These are phyloP conservation scores for Chouioia cunea DNA, from an alignment of 2,888 invertebrate genomes.

Conservation along the genomic window DNA sequence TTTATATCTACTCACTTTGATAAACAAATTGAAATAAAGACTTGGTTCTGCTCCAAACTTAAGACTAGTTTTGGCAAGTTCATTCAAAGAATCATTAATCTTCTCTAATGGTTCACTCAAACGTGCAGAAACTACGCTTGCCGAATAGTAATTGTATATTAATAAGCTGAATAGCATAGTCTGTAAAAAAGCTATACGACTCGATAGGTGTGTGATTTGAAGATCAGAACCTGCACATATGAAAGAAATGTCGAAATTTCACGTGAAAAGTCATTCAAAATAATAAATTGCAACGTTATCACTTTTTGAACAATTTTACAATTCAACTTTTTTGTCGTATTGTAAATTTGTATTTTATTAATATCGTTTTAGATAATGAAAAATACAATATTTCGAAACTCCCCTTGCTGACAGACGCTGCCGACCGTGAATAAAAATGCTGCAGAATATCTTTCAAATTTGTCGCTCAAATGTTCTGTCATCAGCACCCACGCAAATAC, in stretches of 20 bases:
- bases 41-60: constrained; percentile 58
- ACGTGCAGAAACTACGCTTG: constrained; percentile 61
- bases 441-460: constrained; percentile 45
- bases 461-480: constrained; percentile 47
- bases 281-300: background rate
- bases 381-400: too few relatives aligned
- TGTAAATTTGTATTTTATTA: too few relatives aligned
- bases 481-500: constrained; percentile 50
- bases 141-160: constrained; percentile 62
- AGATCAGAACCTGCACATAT: constrained; percentile 55
- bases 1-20: constrained; percentile 50
- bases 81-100: constrained; percentile 61
- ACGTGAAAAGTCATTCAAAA: background rate
- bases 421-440: constrained; percentile 52
- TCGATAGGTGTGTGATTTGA: constrained; percentile 54
- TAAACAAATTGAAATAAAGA: constrained; percentile 55
- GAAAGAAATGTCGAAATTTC: constrained; percentile 18
- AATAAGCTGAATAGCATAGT: constrained; percentile 58
- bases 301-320: background rate
- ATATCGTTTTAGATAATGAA: too few relatives aligned
- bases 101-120: constrained; percentile 60
- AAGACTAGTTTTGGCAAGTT: constrained; percentile 56
- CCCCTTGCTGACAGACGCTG: constrained; percentile 58
- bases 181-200: constrained; percentile 58
- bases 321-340: too few relatives aligned